These are phyloP conservation scores for Rhagologus leucostigma DNA, from an alignment of 2,113 vertebrate genomes.

Conservation along the genomic window DNA sequence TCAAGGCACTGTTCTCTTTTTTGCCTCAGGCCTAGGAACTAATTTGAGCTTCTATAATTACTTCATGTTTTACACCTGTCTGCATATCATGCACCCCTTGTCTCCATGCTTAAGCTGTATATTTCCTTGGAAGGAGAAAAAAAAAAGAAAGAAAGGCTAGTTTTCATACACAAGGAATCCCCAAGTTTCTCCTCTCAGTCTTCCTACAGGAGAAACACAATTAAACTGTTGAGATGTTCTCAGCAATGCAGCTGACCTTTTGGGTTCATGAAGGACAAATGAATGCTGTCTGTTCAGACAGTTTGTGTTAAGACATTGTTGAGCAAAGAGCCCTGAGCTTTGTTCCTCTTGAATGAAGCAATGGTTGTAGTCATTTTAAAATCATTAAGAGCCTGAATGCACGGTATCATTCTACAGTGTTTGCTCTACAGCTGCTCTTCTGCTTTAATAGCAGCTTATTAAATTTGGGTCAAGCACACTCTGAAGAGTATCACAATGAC, in stretches of 20 bases:
- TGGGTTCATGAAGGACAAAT: conserved; percentile 79
- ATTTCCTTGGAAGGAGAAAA: conserved; percentile 60
- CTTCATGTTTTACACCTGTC: conserved; percentile 98
- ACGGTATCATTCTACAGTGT: conserved; percentile 74
- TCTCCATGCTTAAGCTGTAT: conserved; percentile 80
- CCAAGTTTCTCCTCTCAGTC: conserved; percentile 59
- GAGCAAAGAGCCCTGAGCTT: conserved; percentile 76
- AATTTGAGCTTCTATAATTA: conserved; percentile 99
- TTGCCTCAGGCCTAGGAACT: conserved; percentile 92
- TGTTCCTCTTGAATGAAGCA: conserved; percentile 78
- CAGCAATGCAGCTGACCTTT: conserved; percentile 71
- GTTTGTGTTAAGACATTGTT: conserved; percentile 78
- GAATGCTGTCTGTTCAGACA: conserved; percentile 75
- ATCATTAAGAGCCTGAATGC: conserved; percentile 84
- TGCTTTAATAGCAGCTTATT: conserved; percentile 80
- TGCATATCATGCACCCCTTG: conserved; percentile 87
- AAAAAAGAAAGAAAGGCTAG: conserved; percentile 35
- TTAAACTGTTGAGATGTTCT: conserved; percentile 73
- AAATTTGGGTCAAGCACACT: conserved; percentile 83
- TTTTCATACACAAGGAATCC: conserved; percentile 64
- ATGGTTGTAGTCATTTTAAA: conserved; percentile 88
- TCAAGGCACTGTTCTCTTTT: conserved; percentile 80
- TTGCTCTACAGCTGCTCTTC: conserved; percentile 83
- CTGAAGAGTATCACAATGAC: conserved; percentile 77
- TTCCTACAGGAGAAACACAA: conserved; percentile 70